Percentiles rank a stretch among this genome's conserved stretches.
Evolutionary conservation across 2,113 vertebrate species (phyloP).

Genomic region (Balaeniceps rex): DNA sequence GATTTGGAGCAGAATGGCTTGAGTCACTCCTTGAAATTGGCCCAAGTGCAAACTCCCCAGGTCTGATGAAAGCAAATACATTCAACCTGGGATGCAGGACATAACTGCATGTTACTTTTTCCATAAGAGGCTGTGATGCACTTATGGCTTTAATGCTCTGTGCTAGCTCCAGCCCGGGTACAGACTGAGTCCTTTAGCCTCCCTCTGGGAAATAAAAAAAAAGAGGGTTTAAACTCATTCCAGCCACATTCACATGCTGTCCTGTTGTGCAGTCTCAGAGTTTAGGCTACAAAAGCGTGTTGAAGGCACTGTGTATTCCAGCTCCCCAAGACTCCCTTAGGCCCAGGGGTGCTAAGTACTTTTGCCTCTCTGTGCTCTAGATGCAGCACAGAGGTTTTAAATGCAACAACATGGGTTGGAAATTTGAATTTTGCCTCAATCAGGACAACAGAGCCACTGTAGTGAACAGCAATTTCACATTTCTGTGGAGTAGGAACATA

Average conservation of each 20-base stretch:
- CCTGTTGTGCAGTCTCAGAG: background rate
- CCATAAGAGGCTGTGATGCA: background rate
- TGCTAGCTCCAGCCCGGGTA: background rate
- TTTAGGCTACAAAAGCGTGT: background rate
- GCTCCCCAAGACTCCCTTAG: background rate
- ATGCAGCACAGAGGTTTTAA: background rate
- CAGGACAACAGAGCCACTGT: background rate
- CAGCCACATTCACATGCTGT: accelerated
- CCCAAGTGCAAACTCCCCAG: background rate
- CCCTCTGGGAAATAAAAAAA: background rate
- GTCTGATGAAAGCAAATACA: background rate
- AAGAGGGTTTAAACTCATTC: background rate
- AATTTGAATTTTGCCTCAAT: background rate
- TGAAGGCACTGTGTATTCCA: background rate
- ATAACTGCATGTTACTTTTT: background rate
- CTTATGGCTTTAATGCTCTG: background rate
- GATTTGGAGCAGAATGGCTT: background rate
- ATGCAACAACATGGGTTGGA: background rate
- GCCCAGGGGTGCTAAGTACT: background rate
- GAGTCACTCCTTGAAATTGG: background rate
- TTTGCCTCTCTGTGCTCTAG: background rate
- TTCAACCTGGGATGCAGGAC: background rate
- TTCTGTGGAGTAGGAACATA: background rate
- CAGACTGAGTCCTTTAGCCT: background rate
- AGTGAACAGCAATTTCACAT: background rate